Percentiles rank a stretch among this genome's conserved stretches.
phyloP scores from a whole-genome alignment of 1,140 invertebrate species.

The Drosophila bifasciata region DNA sequence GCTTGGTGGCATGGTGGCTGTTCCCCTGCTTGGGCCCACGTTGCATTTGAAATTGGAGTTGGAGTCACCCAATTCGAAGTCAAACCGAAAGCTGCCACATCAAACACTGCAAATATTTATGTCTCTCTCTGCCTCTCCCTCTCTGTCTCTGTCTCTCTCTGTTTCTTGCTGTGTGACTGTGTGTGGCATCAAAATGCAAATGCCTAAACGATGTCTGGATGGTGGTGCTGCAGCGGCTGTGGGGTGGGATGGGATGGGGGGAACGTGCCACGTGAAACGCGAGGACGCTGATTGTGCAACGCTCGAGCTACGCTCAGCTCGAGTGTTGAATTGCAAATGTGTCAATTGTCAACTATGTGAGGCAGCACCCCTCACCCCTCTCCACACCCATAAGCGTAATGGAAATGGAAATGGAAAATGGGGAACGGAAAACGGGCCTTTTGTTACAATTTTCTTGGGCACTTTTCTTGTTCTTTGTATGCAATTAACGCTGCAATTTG shows the following conservation, averaged over 20 bases:
- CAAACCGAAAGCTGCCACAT: slow-evolving; percentile 64
- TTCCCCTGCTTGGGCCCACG: too few relatives aligned
- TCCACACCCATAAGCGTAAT: too few relatives aligned
- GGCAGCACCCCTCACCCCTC: slow-evolving; percentile 45
- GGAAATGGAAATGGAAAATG: not conserved
- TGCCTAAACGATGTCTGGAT: slow-evolving; percentile 48
- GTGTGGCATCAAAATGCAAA: slow-evolving; percentile 59
- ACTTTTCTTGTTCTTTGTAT: slow-evolving; percentile 78
- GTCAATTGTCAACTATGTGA: slow-evolving; percentile 80
- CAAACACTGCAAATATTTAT: slow-evolving; percentile 82
- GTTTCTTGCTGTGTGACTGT: not conserved
- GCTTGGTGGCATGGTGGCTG: too few relatives aligned
- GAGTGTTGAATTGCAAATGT: slow-evolving; percentile 82
- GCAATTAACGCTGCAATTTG: slow-evolving; percentile 81
- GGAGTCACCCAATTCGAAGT: slow-evolving; percentile 40
- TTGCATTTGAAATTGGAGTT: too few relatives aligned
- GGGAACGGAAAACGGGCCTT: slow-evolving; percentile 29
- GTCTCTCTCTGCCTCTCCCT: slow-evolving; percentile 9
- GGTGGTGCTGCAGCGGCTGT: too few relatives aligned
- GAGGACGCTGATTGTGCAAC: slow-evolving; percentile 61
- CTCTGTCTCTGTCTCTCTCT: not conserved
- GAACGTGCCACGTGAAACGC: slow-evolving; percentile 29
- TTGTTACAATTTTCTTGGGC: slow-evolving; percentile 77
- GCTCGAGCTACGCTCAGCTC: slow-evolving; percentile 55
- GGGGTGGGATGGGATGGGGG: too few relatives aligned